Conservation (phyloP, 2,113 vertebrate species). For the Hypocryptadius cinnamomeus region DNA sequence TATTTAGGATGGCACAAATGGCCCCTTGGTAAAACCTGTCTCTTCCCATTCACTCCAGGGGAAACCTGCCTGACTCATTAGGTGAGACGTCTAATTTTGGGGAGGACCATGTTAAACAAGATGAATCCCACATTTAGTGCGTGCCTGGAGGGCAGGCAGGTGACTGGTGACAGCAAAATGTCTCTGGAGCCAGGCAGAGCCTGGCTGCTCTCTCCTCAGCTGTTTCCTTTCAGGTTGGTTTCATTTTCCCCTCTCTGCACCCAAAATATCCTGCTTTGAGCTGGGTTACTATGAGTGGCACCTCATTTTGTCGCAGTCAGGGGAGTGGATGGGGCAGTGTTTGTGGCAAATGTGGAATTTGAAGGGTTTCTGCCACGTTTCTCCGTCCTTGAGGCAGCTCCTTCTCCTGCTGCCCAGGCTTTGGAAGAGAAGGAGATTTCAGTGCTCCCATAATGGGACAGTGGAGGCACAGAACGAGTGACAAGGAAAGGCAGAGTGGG, state of each 20-base stretch:
- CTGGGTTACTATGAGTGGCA: not conserved
- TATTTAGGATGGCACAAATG: constrained; percentile 10
- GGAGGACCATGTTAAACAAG: constrained; percentile 19
- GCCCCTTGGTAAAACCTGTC: constrained; percentile 29
- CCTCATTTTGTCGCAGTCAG: not conserved
- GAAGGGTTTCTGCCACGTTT: not conserved
- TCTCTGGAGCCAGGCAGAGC: not conserved
- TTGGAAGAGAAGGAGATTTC: not conserved
- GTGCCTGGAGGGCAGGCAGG: constrained; percentile 27
- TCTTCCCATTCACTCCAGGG: constrained; percentile 6
- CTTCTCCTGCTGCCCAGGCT: not conserved
- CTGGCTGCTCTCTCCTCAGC: not conserved
- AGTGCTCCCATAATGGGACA: not conserved
- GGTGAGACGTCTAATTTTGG: not conserved
- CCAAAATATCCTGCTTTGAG: not conserved
- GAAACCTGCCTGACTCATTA: constrained; percentile 8
- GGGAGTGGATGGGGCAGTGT: not conserved
- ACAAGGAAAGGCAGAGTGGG: not conserved
- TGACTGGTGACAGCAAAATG: not conserved
- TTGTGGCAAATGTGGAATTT: accelerated
- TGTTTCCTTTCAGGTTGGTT: not conserved
- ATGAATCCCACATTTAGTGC: not conserved
- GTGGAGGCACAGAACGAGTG: accelerated
- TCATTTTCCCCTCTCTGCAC: not conserved
- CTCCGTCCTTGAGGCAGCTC: not conserved